Evolutionary conservation across 2,797 vertebrate species (phyloP).

Genomic region (Cheirogaleus major): DNA sequence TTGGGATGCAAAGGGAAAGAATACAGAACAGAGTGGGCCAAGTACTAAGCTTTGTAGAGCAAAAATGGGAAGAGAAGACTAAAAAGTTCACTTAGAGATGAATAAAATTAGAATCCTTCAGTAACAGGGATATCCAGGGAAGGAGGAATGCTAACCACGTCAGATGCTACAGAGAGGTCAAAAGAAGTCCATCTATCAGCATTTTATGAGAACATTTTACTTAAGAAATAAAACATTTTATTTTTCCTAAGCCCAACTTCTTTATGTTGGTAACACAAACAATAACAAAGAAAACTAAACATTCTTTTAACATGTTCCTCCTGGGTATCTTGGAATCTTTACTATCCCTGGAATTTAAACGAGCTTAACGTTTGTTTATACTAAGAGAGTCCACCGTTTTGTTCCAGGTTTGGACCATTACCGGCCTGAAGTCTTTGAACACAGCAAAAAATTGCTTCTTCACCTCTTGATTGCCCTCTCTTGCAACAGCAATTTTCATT

Average conservation of each 20-base stretch:
- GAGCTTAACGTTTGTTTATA: constrained; percentile 72
- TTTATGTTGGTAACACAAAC: constrained; percentile 47
- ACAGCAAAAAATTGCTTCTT: constrained; percentile 96
- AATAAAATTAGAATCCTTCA: neutral
- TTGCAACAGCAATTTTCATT: constrained; percentile 97
- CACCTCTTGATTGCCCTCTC: constrained; percentile 97
- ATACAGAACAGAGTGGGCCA: too few species aligned
- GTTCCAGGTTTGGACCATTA: constrained; percentile 97
- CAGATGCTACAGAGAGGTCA: neutral
- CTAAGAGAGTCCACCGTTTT: constrained; percentile 64
- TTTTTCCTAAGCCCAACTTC: constrained; percentile 50
- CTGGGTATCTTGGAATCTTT: constrained; percentile 64
- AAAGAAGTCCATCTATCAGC: neutral
- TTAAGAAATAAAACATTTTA: constrained; percentile 33
- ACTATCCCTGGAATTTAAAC: constrained; percentile 75
- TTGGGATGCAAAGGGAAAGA: neutral
- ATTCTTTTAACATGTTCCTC: constrained; percentile 56
- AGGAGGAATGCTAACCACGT: neutral
- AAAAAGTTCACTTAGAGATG: neutral
- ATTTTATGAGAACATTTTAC: neutral
- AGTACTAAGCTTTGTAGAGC: neutral
- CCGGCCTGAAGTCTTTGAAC: constrained; percentile 97
- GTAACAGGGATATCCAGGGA: neutral
- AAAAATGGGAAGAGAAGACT: neutral
- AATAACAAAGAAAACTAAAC: constrained; percentile 49